Evolutionary conservation across 2,888 invertebrate species (phyloP), one percentile per base, ranked within the genome.

Genomic region (Eupithecia insigniata): DNA sequence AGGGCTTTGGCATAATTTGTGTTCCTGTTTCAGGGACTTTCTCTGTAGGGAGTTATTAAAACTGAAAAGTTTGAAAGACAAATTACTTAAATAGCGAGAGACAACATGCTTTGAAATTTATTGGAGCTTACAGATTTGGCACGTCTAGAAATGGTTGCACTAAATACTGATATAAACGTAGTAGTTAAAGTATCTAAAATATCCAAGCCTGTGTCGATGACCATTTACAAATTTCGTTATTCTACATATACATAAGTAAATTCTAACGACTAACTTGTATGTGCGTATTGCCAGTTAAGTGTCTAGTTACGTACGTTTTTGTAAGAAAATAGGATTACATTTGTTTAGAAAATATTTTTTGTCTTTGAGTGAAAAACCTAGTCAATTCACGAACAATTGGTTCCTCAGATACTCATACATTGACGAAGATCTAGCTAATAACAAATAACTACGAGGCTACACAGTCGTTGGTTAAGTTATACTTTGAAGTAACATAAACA

Each of bases 261-360:
- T 78, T 81, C 86, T 90, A 90, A 83, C 72, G 74, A 81, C 85
- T 90, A 88, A 84, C 78, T 69, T 72, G 70, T 84, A 88, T 92
- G 91, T 93, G 91, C 92, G 92, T 91, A 87, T 91, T 90, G 89
- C 88, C 89, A 87, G 89, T 89, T 89, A 88, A 83, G 89, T 84
- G 81, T 84, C 89, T 92, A 91, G 82, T 87, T 89, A 90, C 87
- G 86, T 91, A 91, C 86, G 88, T 85, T 79, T 88, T 86, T 88
- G 91, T 93, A 93, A 90, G 93, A 93, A 94, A 93, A 93, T 93
- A 93, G 90, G 90, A 89, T 90, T 91, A 80, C 87, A 89, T 92
- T 90, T 89, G 85, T 88, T 92, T 87, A 90, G 92, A 93, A 93
- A 94, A 94, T 93, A 93, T 86, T 80, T 84, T 85, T 85, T 80